These are phyloP conservation scores for Gymnocheta viridis DNA, from an alignment of 2,888 invertebrate genomes.

Conservation along the genomic window DNA sequence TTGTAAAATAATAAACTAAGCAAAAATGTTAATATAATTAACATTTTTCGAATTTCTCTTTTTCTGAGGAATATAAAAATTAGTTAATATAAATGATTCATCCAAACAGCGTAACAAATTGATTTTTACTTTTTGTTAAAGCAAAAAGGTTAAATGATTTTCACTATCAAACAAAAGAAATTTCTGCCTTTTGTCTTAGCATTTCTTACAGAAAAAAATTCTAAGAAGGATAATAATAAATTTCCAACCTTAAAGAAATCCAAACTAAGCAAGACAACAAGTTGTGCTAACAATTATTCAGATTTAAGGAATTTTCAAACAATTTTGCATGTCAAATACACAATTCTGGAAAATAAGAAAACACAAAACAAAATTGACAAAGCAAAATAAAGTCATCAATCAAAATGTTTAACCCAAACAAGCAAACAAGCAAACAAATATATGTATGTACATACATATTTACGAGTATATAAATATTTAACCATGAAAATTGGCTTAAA, in stretches of 20 bases:
- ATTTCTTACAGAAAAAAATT: conserved; percentile 20
- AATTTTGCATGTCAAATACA: conserved; percentile 46
- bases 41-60: neutral
- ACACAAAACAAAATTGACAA: conserved; percentile 26
- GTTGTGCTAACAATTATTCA: neutral
- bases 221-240: conserved; percentile 38
- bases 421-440: conserved; percentile 5
- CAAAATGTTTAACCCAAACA: conserved; percentile 56
- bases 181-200: conserved; percentile 9
- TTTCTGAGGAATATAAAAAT: neutral
- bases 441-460: neutral
- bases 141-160: conserved; percentile 6
- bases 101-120: conserved; percentile 44
- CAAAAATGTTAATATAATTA: neutral
- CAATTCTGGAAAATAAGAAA: neutral
- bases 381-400: conserved; percentile 66
- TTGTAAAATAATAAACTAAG: neutral
- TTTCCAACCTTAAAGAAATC: conserved; percentile 1
- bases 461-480: neutral
- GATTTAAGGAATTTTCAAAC: neutral
- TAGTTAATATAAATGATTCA: neutral
- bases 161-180: conserved; percentile 19
- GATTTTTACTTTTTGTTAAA: conserved; percentile 1
- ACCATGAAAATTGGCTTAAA: neutral
- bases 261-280: conserved; percentile 6